These are phyloP conservation scores for Caenorhabditis virilis DNA, from an alignment of 2,888 invertebrate genomes.

Conservation along the genomic window DNA sequence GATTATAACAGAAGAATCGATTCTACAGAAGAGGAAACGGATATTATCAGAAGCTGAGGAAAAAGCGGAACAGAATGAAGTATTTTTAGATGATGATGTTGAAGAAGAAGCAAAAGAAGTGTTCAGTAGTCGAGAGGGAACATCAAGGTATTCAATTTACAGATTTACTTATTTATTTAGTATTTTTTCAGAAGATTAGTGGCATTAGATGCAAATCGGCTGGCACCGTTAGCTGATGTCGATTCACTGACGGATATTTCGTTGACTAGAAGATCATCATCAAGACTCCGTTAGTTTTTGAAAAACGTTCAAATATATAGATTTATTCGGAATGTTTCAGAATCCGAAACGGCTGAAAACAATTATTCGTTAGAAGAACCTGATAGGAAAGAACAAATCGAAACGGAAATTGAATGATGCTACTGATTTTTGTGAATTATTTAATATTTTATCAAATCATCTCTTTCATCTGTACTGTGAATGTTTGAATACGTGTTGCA, in stretches of 20 bases:
- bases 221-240: constrained; percentile 36
- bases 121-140: neutral
- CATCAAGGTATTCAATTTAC: neutral
- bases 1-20: constrained; percentile 37
- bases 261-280: constrained; percentile 15
- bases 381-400: no score
- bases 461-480: no score
- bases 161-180: neutral
- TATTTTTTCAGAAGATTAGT: constrained; percentile 15
- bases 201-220: constrained; percentile 26
- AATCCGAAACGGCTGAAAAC: constrained; percentile 16
- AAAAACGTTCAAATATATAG: neutral
- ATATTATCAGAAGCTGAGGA: constrained; percentile 20
- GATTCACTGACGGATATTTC: constrained; percentile 32
- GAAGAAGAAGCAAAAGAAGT: constrained; percentile 23
- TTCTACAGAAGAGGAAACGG: constrained; percentile 20
- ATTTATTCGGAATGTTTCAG: constrained; percentile 9
- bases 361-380: no score
- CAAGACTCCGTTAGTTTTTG: constrained; percentile 25
- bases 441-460: no score
- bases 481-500: no score
- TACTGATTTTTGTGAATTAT: no score
- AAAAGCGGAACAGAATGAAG: constrained; percentile 28
- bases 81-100: constrained; percentile 27
- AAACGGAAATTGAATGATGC: no score